Conservation (phyloP, 2,888 invertebrate species). For the Stenurella melanura region DNA sequence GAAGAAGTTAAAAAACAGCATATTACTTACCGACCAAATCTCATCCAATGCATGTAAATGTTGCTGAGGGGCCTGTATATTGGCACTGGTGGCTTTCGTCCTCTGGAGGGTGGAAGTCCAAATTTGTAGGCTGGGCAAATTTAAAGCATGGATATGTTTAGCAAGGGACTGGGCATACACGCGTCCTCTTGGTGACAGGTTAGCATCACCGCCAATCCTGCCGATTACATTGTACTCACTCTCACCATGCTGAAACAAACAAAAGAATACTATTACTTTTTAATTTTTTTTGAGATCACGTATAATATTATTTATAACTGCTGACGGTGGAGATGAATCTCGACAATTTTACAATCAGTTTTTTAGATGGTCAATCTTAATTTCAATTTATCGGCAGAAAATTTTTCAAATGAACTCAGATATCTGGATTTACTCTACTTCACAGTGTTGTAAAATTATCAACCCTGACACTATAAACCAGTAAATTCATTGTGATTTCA, state of each 20-base stretch:
- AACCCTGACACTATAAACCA: too few relatives aligned
- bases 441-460: too few relatives aligned
- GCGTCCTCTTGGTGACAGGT: constrained; percentile 87
- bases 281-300: too few relatives aligned
- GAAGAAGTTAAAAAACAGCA: too few relatives aligned
- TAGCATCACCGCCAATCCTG: constrained; percentile 93
- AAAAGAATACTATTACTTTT: constrained; percentile 12
- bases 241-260: constrained; percentile 87
- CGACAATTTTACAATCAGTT: too few relatives aligned
- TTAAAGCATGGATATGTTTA: constrained; percentile 81
- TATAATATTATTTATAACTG: too few relatives aligned
- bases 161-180: constrained; percentile 86
- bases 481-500: too few relatives aligned
- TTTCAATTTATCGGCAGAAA: too few relatives aligned
- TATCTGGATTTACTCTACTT: too few relatives aligned
- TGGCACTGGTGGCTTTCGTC: constrained; percentile 91
- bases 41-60: constrained; percentile 93
- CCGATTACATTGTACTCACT: constrained; percentile 93
- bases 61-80: constrained; percentile 87
- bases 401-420: too few relatives aligned
- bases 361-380: too few relatives aligned
- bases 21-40: constrained; percentile 86
- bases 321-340: too few relatives aligned
- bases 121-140: constrained; percentile 84
- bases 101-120: constrained; percentile 93